Percentiles rank a stretch among this genome's conserved stretches.
Conservation (phyloP, 2,888 invertebrate genomes). For the Neoitamus cyanurus region DNA sequence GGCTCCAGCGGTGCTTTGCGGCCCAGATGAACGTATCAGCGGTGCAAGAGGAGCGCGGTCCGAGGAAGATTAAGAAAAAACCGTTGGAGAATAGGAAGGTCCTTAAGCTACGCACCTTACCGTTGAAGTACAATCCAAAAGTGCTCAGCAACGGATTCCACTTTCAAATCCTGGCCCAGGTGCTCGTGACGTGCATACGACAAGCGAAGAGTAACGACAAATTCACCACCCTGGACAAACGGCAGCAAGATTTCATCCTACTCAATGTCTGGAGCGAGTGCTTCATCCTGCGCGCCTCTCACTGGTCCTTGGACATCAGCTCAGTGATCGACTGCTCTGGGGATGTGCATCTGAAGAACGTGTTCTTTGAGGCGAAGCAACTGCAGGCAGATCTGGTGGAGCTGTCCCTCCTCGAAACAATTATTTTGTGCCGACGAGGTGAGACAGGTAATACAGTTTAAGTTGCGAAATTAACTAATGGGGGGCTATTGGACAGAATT, state of each 20-base stretch:
- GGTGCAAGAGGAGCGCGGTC: slow-evolving; percentile 87
- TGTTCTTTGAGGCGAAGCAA: slow-evolving; percentile 64
- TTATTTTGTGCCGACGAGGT: slow-evolving; percentile 69
- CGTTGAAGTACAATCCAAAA: slow-evolving; percentile 22
- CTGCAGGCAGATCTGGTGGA: slow-evolving; percentile 68
- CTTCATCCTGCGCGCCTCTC: slow-evolving; percentile 70
- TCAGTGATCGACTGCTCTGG: slow-evolving; percentile 62
- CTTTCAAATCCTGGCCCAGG: slow-evolving; percentile 72
- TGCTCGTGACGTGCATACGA: slow-evolving; percentile 70
- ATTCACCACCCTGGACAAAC: slow-evolving; percentile 67
- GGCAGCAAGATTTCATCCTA: slow-evolving; percentile 71
- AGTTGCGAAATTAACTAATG: background rate
- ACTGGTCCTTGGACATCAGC: slow-evolving; percentile 69
- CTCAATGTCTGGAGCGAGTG: slow-evolving; percentile 71
- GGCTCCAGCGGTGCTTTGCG: slow-evolving; percentile 80
- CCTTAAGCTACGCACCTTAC: background rate
- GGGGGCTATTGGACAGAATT: slow-evolving; percentile 57
- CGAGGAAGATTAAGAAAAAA: slow-evolving; percentile 68
- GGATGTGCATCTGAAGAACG: slow-evolving; percentile 61
- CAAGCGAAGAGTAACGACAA: slow-evolving; percentile 70
- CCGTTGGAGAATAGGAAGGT: background rate
- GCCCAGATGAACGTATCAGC: slow-evolving; percentile 84
- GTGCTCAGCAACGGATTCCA: slow-evolving; percentile 59
- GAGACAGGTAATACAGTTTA: slow-evolving; percentile 11
- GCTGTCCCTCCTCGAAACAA: slow-evolving; percentile 67